phyloP scores from a whole-genome alignment of 2,113 vertebrate genomes.

The Puntigrus tetrazona region DNA sequence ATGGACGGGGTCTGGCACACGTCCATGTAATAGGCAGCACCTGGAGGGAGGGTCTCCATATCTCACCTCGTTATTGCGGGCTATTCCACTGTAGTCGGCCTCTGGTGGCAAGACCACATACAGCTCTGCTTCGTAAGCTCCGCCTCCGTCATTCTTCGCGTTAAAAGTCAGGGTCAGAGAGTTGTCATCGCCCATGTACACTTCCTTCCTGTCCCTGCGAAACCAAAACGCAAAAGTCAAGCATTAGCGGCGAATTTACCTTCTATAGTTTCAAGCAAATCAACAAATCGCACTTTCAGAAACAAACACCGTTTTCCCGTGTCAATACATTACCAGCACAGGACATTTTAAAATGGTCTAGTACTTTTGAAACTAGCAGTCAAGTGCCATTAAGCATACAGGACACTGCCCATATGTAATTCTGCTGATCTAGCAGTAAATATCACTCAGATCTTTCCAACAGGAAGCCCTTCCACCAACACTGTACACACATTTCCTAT shows the following conservation, averaged over 20 bases:
- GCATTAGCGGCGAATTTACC: slow-evolving; percentile 14
- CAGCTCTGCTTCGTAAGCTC: slow-evolving; percentile 89
- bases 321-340: no score
- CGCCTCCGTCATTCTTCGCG: slow-evolving; percentile 85
- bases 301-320: no score
- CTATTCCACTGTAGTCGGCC: slow-evolving; percentile 87
- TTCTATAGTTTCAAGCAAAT: slow-evolving; percentile 26
- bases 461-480: slow-evolving; percentile 26
- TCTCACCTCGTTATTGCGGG: slow-evolving; percentile 85
- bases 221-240: not conserved
- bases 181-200: slow-evolving; percentile 87
- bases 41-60: not conserved
- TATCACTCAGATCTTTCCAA: slow-evolving; percentile 26
- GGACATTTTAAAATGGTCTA: no score
- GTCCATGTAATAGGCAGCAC: not conserved
- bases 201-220: slow-evolving; percentile 80
- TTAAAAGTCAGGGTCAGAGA: slow-evolving; percentile 84
- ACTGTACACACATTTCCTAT: slow-evolving; percentile 18
- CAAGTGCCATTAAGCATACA: no score
- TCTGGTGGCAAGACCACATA: slow-evolving; percentile 83
- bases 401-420: not conserved
- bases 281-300: no score
- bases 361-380: no score
- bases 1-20: slow-evolving; percentile 6
- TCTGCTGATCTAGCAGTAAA: slow-evolving; percentile 21